Evolutionary conservation across 2,888 invertebrate genomes (phyloP).

Genomic region (Polymixis lichenea): DNA sequence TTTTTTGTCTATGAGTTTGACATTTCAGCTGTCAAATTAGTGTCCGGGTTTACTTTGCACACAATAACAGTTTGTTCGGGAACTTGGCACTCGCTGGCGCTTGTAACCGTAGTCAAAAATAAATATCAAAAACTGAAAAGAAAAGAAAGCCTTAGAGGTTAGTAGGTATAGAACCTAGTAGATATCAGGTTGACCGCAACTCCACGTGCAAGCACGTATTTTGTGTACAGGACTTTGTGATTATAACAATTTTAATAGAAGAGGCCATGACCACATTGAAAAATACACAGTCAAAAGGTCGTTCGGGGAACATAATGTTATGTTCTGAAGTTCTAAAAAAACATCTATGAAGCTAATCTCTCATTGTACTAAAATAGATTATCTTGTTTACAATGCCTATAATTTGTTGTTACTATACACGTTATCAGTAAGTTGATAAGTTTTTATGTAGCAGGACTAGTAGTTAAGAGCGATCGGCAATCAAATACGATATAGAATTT

Average conservation of each 20-base stretch:
- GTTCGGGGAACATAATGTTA: neutral
- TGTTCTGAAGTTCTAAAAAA: neutral
- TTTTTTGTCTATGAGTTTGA: too few species aligned
- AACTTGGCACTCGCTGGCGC: neutral
- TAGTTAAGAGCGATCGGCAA: neutral
- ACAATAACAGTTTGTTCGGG: neutral
- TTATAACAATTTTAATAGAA: neutral
- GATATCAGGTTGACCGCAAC: neutral
- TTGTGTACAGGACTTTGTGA: neutral
- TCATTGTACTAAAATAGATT: constrained; percentile 21
- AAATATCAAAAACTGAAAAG: neutral
- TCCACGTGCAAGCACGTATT: neutral
- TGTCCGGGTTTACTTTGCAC: too few species aligned
- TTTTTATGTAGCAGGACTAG: neutral
- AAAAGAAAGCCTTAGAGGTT: neutral
- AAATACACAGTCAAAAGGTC: neutral
- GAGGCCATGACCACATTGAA: too few species aligned
- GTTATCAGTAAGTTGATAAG: constrained; percentile 21
- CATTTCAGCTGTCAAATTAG: too few species aligned
- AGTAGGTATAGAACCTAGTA: neutral
- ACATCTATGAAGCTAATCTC: neutral
- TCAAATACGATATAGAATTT: neutral
- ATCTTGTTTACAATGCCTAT: constrained; percentile 15
- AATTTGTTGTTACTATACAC: constrained; percentile 21
- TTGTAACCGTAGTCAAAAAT: neutral